Evolutionary conservation across 2,888 invertebrate genomes (phyloP).

Genomic region (Caenorhabditis drosophilae): DNA sequence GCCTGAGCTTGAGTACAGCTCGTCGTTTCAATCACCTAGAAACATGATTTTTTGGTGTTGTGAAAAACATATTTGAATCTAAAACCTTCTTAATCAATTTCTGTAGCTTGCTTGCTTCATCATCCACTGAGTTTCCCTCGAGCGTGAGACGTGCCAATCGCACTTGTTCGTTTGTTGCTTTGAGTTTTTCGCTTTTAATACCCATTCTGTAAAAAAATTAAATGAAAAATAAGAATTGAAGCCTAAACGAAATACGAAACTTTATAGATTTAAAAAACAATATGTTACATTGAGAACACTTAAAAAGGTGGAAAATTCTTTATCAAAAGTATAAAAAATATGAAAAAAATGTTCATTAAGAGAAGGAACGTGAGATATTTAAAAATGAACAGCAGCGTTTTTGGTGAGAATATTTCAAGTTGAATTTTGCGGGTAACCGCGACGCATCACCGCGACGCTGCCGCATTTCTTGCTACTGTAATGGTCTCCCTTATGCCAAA

Average conservation of each 20-base stretch:
- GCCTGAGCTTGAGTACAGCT: conserved; percentile 61
- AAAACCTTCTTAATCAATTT: conserved; percentile 53
- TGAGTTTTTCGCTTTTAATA: conserved; percentile 48
- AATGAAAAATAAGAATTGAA: neutral
- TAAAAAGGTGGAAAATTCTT: neutral
- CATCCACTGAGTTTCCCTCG: conserved; percentile 45
- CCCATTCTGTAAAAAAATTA: conserved; percentile 40
- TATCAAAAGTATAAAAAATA: no score
- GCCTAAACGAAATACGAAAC: neutral
- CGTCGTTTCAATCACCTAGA: conserved; percentile 64
- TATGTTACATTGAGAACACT: neutral
- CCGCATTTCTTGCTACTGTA: neutral
- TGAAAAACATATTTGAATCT: neutral
- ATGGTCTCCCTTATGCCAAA: conserved; percentile 12
- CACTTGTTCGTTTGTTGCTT: conserved; percentile 50
- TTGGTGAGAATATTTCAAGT: conserved; percentile 18
- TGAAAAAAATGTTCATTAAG: no score
- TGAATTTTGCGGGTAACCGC: conserved; percentile 22
- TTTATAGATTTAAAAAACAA: no score
- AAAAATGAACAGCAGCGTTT: neutral
- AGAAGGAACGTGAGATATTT: neutral
- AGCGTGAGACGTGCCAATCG: conserved; percentile 49
- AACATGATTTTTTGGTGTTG: neutral
- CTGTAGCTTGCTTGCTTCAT: conserved; percentile 41
- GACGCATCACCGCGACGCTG: conserved; percentile 17